Evolutionary conservation across 2,797 vertebrate species (phyloP), one percentile per base, ranked within the genome.

Genomic region (Enteromius anoplus): DNA sequence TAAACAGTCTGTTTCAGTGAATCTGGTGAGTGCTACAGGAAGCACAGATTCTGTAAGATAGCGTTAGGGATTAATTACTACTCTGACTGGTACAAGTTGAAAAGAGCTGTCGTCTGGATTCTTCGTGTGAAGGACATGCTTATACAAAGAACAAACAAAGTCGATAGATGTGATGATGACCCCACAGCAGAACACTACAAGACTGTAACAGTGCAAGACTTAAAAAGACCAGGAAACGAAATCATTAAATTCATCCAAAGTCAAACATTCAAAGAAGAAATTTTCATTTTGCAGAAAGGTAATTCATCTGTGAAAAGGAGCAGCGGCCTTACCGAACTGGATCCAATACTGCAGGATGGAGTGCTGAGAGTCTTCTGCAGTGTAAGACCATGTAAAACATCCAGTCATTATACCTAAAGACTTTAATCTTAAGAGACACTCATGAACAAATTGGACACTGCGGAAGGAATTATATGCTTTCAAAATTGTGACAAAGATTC

Each of bases 371-470:
- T 26, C 26, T 26, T 51, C 65, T 71, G 80, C 76, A 45, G 82
- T 69, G 65, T 80, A 82, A 1, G 82, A 85, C 3, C 55, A 87
- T 1, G 70, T 32, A 2, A 89, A 84, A 1, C 84, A 89, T n/a
- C 85, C 34, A 32, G 75, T 37, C 3, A 86, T 86, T 37, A 53
- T 86, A 40, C 32, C 70, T 2, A 87, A 81, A 21, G 15, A 87
- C 3, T 72, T 79, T 87, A 14, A 81, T 34, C 17, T 73, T 34
- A 53, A 51, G 17, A 73, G 8, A 53, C 9, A 53, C 53, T 53
- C 70, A 73, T 73, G 47, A 73, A 8, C 34, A 5, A 34, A 32
- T 34, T 53, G 26, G 47, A 72, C 70, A 72, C 11, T 51, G 23
- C 4, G 26, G 70, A 72, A 72, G 26, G 47, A 72, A 72, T 5